phyloP scores from a whole-genome alignment of 2,113 vertebrate species.

The Pseudolaguvia tuberculata region DNA sequence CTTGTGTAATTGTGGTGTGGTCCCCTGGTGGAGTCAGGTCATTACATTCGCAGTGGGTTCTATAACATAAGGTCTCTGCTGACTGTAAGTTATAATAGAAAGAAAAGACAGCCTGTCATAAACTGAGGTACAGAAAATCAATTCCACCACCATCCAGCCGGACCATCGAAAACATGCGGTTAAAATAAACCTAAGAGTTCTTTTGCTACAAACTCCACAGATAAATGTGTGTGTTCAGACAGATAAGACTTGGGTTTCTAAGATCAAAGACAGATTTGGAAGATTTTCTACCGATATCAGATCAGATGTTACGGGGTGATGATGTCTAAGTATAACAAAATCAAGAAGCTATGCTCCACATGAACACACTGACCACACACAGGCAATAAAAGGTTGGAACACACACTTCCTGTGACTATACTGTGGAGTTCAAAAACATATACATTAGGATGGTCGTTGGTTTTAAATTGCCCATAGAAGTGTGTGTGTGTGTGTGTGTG shows the following conservation, averaged over 20 bases:
- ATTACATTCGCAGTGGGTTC: constrained; percentile 3
- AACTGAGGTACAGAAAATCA: constrained; percentile 7
- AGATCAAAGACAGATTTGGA: constrained; percentile 14
- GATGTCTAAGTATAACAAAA: constrained; percentile 22
- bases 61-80: constrained; percentile 20
- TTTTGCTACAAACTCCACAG: constrained; percentile 10
- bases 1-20: background rate
- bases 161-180: constrained; percentile 17
- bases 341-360: background rate
- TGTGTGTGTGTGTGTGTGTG: too few species aligned
- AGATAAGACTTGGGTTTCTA: constrained; percentile 30
- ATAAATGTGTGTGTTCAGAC: constrained; percentile 22
- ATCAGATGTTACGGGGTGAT: background rate
- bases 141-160: constrained; percentile 2
- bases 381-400: background rate
- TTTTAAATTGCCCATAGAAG: too few species aligned
- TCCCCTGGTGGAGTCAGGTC: constrained; percentile 23
- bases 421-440: background rate
- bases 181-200: constrained; percentile 4
- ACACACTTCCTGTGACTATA: background rate
- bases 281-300: background rate
- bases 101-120: background rate
- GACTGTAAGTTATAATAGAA: background rate
- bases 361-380: background rate
- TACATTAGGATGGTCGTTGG: too few species aligned